These are phyloP conservation scores for Rhyacichthys aspro DNA, from an alignment of 2,797 vertebrate species.

Conservation along the genomic window DNA sequence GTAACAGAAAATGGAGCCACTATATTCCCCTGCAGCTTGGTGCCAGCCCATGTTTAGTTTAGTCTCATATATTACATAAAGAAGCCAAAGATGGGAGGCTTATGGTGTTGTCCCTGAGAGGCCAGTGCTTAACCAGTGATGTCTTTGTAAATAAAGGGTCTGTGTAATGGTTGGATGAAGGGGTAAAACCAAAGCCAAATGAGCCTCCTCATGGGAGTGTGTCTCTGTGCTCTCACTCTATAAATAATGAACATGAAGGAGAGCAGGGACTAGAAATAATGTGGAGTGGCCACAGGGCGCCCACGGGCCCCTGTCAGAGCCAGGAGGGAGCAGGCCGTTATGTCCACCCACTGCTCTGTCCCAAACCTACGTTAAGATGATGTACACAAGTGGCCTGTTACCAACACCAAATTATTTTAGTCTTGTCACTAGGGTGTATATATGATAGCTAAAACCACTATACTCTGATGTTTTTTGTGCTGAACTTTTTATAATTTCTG, in stretches of 20 bases:
- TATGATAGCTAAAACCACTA: too few relatives aligned
- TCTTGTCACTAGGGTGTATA: too few relatives aligned
- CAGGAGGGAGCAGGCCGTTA: conserved; percentile 44
- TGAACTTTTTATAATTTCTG: too few relatives aligned
- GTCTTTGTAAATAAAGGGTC: conserved; percentile 68
- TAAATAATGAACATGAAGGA: conserved; percentile 77
- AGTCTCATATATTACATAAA: conserved; percentile 27
- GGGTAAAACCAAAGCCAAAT: conserved; percentile 56
- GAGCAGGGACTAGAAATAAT: conserved; percentile 66
- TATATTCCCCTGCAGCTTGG: too few relatives aligned
- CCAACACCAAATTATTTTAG: too few relatives aligned
- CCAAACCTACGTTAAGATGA: conserved; percentile 20
- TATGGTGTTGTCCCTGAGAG: conserved; percentile 57
- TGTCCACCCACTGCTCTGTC: conserved; percentile 57
- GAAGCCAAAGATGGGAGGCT: conserved; percentile 45
- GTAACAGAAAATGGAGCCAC: too few relatives aligned
- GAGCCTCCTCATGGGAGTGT: conserved; percentile 58
- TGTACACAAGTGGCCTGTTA: too few relatives aligned
- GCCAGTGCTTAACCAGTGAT: conserved; percentile 62
- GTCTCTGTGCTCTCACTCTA: conserved; percentile 62
- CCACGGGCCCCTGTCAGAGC: conserved; percentile 72
- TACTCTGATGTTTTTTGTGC: too few relatives aligned
- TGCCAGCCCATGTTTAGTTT: too few relatives aligned
- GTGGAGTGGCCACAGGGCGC: conserved; percentile 67
- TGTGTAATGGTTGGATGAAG: conserved; percentile 37